phyloP scores from a whole-genome alignment of 2,888 invertebrate species.

The Drosophila incognita region DNA sequence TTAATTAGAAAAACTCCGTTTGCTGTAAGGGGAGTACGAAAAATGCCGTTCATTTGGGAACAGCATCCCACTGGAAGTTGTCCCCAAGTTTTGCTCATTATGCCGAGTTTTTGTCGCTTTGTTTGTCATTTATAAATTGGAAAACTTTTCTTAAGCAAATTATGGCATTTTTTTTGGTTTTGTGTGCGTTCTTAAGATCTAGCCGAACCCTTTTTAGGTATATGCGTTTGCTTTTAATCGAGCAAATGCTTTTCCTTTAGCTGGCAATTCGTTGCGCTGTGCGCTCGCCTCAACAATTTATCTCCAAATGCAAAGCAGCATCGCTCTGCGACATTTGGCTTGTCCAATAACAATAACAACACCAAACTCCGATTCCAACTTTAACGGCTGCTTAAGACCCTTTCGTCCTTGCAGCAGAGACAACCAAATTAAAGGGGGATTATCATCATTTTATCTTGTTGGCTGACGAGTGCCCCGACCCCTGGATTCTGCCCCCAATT shows the following conservation, averaged over 20 bases:
- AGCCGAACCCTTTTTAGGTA: constrained; percentile 38
- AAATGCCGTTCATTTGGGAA: constrained; percentile 65
- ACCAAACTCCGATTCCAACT: constrained; percentile 17
- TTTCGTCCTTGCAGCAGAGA: constrained; percentile 56
- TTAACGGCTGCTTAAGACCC: constrained; percentile 36
- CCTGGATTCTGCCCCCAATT: background rate
- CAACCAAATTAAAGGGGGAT: constrained; percentile 75
- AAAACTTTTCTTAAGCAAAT: constrained; percentile 81
- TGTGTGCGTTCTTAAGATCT: background rate
- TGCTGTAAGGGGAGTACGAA: constrained; percentile 19
- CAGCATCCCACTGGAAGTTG: constrained; percentile 35
- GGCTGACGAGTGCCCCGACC: constrained; percentile 25
- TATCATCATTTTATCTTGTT: constrained; percentile 69
- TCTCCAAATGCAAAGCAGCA: constrained; percentile 53
- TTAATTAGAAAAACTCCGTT: constrained; percentile 68
- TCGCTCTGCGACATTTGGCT: constrained; percentile 24
- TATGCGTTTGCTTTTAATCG: constrained; percentile 42
- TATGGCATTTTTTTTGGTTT: constrained; percentile 56
- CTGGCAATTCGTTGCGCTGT: constrained; percentile 52
- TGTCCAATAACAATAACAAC: constrained; percentile 18
- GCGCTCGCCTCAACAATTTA: constrained; percentile 31
- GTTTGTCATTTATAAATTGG: constrained; percentile 83
- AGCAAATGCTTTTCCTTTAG: constrained; percentile 50
- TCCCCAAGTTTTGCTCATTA: constrained; percentile 68
- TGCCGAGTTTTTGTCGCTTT: constrained; percentile 60